Conservation (phyloP, 2,888 invertebrate species). For the Tenthredo mesomela region DNA sequence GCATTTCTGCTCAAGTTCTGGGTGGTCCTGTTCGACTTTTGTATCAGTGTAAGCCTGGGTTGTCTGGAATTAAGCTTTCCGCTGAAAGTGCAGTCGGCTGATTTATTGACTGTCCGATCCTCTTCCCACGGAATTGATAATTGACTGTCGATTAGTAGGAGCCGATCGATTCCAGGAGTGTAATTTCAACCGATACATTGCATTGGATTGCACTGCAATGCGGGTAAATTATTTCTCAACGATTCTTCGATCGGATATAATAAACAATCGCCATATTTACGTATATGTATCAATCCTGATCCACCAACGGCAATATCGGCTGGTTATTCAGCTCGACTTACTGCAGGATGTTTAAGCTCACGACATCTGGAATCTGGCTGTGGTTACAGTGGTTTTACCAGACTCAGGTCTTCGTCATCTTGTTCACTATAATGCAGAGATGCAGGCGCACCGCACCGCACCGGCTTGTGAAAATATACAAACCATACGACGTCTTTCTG, state of each 20-base stretch:
- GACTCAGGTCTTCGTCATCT: background rate
- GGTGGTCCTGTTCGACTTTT: background rate
- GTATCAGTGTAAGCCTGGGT: background rate
- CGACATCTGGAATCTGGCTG: slow-evolving; percentile 19
- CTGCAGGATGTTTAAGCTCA: slow-evolving; percentile 38
- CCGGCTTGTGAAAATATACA: slow-evolving; percentile 3
- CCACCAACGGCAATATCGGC: background rate
- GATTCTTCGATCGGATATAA: background rate
- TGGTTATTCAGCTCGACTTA: slow-evolving; percentile 10
- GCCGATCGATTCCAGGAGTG: background rate
- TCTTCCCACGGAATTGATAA: slow-evolving; percentile 18
- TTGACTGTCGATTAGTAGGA: background rate
- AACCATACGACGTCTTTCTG: background rate
- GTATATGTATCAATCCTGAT: background rate
- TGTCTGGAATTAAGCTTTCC: background rate
- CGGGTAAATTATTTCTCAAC: background rate
- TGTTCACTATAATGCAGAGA: background rate
- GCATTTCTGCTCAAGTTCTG: background rate
- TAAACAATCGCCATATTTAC: background rate
- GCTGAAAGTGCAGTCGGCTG: background rate
- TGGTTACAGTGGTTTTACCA: slow-evolving; percentile 6
- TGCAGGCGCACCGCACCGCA: background rate
- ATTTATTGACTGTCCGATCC: background rate
- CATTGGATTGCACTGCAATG: background rate
- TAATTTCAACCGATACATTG: background rate